These are phyloP conservation scores for Drosophila fulvimacula DNA, from an alignment of 2,888 invertebrate genomes.

Conservation along the genomic window DNA sequence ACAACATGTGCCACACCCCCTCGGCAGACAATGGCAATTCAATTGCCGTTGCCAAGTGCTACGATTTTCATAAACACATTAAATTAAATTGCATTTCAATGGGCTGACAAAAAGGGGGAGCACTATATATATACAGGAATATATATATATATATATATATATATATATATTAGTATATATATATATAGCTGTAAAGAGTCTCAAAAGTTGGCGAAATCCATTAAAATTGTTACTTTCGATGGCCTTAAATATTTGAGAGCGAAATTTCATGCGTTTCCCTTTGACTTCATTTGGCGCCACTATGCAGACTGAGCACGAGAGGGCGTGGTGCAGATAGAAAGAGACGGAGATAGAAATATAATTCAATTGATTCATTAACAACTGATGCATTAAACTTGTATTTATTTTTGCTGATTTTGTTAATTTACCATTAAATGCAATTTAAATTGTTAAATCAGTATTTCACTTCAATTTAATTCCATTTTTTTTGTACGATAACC, in stretches of 20 bases:
- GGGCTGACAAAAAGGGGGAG: constrained; percentile 21
- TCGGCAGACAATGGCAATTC: constrained; percentile 65
- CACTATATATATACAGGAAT: background rate
- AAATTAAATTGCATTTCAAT: constrained; percentile 83
- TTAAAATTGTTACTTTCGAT: constrained; percentile 36
- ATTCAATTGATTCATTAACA: background rate
- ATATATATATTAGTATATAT: background rate
- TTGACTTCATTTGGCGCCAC: constrained; percentile 15
- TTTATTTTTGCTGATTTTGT: background rate
- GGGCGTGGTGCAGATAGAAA: background rate
- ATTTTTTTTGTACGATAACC: background rate
- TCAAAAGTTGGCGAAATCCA: constrained; percentile 63
- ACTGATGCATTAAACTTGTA: background rate
- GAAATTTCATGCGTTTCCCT: constrained; percentile 10
- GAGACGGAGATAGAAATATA: background rate
- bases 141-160: background rate
- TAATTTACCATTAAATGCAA: background rate
- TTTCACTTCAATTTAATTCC: background rate
- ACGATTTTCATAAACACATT: constrained; percentile 81
- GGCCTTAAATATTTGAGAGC: constrained; percentile 35
- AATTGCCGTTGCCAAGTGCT: constrained; percentile 62
- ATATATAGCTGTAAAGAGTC: constrained; percentile 20
- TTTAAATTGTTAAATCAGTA: background rate
- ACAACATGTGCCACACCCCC: constrained; percentile 10
- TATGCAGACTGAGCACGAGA: background rate